These are phyloP conservation scores for Crocidura indochinensis DNA, from an alignment of 2,797 vertebrate species.

Conservation along the genomic window DNA sequence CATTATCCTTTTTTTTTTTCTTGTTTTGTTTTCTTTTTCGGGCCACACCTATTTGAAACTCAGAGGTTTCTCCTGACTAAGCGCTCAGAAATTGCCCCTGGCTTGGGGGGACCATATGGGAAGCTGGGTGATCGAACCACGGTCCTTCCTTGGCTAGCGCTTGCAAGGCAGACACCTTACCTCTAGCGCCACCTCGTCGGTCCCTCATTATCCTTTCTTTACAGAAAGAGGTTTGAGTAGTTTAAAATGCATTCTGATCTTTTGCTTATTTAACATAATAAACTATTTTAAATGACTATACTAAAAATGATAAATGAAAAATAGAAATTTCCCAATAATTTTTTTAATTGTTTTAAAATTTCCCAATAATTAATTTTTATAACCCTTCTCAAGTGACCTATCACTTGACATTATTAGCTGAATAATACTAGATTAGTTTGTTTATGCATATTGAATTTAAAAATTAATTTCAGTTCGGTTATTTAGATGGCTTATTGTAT, in stretches of 20 bases:
- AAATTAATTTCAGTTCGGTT: slow-evolving; percentile 56
- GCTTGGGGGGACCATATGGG: too few relatives aligned
- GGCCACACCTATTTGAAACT: too few relatives aligned
- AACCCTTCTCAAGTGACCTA: slow-evolving; percentile 32
- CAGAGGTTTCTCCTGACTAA: too few relatives aligned
- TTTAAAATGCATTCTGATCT: not conserved
- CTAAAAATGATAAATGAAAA: slow-evolving; percentile 51
- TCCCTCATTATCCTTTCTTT: too few relatives aligned
- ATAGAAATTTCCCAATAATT: slow-evolving; percentile 8
- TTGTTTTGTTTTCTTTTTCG: too few relatives aligned
- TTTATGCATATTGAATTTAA: slow-evolving; percentile 60
- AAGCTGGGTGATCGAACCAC: too few relatives aligned
- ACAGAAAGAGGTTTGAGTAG: slow-evolving; percentile 5
- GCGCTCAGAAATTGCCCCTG: too few relatives aligned
- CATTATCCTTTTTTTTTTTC: too few relatives aligned
- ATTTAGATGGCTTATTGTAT: slow-evolving; percentile 23
- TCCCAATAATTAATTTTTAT: slow-evolving; percentile 37
- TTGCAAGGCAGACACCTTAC: too few relatives aligned
- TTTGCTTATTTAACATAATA: slow-evolving; percentile 36
- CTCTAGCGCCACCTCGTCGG: too few relatives aligned
- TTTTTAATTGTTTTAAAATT: too few relatives aligned
- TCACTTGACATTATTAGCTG: not conserved
- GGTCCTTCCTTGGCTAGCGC: too few relatives aligned
- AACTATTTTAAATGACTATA: slow-evolving; percentile 24
- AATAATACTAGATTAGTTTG: slow-evolving; percentile 18